Evolutionary conservation across 92 coral and sea anemone species (phyloP).

Genomic region (Bergia sp.): DNA sequence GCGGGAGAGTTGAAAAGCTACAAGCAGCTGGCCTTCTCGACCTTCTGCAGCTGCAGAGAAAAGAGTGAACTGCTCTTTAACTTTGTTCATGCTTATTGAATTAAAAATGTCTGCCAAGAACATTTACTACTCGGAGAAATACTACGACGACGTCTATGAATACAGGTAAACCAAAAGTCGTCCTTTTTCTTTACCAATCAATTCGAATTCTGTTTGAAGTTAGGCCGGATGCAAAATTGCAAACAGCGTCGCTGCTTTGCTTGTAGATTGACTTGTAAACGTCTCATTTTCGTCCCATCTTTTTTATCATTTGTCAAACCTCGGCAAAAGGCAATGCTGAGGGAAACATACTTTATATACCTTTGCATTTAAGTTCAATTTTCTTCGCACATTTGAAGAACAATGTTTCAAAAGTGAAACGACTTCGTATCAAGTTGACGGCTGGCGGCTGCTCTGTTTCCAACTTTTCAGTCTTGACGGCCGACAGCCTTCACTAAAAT

Average conservation of each 20-base stretch:
- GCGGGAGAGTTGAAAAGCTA: slow-evolving; percentile 42
- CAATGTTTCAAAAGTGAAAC: neutral
- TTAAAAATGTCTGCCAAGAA: slow-evolving; percentile 74
- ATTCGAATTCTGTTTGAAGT: neutral
- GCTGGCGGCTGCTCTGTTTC: too few relatives aligned
- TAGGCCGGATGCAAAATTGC: neutral
- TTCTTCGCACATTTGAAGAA: neutral
- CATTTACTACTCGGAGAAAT: slow-evolving; percentile 88
- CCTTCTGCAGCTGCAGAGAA: neutral
- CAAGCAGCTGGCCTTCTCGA: neutral
- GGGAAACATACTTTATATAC: neutral
- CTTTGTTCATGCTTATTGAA: neutral
- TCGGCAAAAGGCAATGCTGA: too few relatives aligned
- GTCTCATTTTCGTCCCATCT: too few relatives aligned
- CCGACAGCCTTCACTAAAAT: too few relatives aligned
- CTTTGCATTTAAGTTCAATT: neutral
- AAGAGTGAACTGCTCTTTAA: neutral
- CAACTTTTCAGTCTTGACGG: neutral
- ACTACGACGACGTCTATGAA: slow-evolving; percentile 79
- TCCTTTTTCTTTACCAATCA: neutral
- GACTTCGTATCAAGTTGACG: too few relatives aligned
- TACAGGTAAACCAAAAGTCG: slow-evolving; percentile 66
- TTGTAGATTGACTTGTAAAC: too few relatives aligned
- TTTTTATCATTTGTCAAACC: too few relatives aligned
- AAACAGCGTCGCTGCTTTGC: neutral